Percentiles rank a stretch among this genome's conserved stretches.
Evolutionary conservation across 2,797 vertebrate genomes (phyloP).

Genomic region (Pipistrellus kuhlii): DNA sequence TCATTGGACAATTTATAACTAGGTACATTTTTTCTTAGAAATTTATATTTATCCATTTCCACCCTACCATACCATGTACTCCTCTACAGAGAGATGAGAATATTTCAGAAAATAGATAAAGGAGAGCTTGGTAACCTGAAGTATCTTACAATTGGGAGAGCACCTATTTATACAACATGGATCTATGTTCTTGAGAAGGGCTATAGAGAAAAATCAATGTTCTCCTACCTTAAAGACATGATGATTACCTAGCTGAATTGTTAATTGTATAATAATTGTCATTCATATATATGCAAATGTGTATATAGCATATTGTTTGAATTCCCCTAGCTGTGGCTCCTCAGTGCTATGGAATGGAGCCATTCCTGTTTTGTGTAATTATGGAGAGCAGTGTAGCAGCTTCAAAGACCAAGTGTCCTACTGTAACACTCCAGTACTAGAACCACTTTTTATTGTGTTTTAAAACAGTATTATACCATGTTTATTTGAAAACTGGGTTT

Average conservation of each 20-base stretch:
- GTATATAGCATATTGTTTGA: background rate
- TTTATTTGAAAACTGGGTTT: background rate
- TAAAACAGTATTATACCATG: background rate
- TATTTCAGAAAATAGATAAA: slow-evolving; percentile 27
- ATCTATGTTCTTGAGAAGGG: background rate
- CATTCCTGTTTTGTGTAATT: background rate
- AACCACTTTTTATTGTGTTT: background rate
- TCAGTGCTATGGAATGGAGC: background rate
- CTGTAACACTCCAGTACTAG: background rate
- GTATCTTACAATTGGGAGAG: background rate
- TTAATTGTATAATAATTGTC: background rate
- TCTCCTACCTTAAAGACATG: background rate
- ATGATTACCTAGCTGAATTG: background rate
- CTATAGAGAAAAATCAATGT: background rate
- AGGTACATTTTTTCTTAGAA: background rate
- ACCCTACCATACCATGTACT: background rate
- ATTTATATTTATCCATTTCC: background rate
- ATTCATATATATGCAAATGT: slow-evolving; percentile 4
- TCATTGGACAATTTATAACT: background rate
- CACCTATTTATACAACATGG: background rate
- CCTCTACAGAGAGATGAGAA: background rate
- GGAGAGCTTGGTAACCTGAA: background rate
- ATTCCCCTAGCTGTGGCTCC: background rate
- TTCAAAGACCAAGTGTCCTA: background rate
- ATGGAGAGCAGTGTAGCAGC: background rate